Evolutionary conservation across 1,140 invertebrate species (phyloP), one percentile per base, ranked within the genome.

Genomic region (Drosophila repleta): DNA sequence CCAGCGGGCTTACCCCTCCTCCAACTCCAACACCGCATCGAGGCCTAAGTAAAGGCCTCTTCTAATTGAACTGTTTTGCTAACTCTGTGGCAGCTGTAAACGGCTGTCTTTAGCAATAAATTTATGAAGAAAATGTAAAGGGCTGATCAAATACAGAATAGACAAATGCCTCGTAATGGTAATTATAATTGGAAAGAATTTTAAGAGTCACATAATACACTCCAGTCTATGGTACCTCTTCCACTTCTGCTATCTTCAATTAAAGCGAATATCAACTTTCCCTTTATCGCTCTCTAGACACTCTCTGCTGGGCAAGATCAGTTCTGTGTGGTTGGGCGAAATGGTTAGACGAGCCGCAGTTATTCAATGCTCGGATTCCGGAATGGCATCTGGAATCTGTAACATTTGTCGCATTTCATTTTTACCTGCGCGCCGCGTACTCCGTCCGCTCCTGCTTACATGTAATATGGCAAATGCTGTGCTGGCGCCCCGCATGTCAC

Each of bases 1-100:
- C 74, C 63, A 32, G 41, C 56, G 74, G 74, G 43, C 26, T 24
- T 43, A 26, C 18, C 35, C 18, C 21, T 13, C 39, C 21, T 49
- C 8, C 15, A 51, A 13, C 11, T 37, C 29, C 41, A 48, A 10
- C 51, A 43, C 6, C 18, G 15, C 46, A 4, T 39, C 37, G 17
- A 53, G 41, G 41, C 32, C 32, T 5, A 56, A 29, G 35, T 58
- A 35, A 26, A 43, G 53, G 41, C 70, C 73, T 81, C 79, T 77
- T 81, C 79, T 78, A 81, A 81, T 81, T 81, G 79, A 81, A 82
- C 74, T 78, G 79, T 82, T 82, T 73, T 48, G 48, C 64, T 61
- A 78, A 79, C 45, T 57, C 60, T 74, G 24, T 1, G 37, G 49
- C 49, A 81, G 79, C 79, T 63, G 79, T 82, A 80, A 78, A 83